These are phyloP conservation scores for Piscicola geometra DNA, from an alignment of 2,888 invertebrate genomes.

Conservation along the genomic window DNA sequence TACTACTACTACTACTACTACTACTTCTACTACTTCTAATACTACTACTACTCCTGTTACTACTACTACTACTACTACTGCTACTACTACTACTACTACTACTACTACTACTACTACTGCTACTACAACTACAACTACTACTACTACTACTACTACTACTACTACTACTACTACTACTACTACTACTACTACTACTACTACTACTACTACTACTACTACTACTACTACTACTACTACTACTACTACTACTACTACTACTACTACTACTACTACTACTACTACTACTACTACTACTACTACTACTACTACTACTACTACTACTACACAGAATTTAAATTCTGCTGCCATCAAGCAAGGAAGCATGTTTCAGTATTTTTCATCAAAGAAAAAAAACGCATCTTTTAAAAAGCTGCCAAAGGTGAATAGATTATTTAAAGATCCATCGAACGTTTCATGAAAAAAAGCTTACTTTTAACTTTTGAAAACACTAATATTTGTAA, in stretches of 20 bases:
- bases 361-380: too few species aligned
- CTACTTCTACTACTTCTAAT: too few species aligned
- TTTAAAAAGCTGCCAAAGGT: too few species aligned
- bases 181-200: slow-evolving; percentile 2
- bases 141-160: not conserved
- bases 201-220: not conserved
- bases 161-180: not conserved
- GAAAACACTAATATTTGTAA: too few species aligned
- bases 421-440: too few species aligned
- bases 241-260: slow-evolving; percentile 2
- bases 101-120: not conserved
- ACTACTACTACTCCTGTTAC: too few species aligned
- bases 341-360: not conserved
- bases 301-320: slow-evolving; percentile 2
- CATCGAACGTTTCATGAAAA: too few species aligned
- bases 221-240: not conserved
- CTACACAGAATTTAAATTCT: not conserved
- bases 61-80: not conserved
- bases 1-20: too few species aligned
- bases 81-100: not conserved
- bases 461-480: too few species aligned
- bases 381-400: too few species aligned
- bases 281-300: not conserved
- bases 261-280: not conserved
- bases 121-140: not conserved